Evolutionary conservation across 2,797 vertebrate genomes (phyloP), one percentile per base, ranked within the genome.

Genomic region (Momotus momota): DNA sequence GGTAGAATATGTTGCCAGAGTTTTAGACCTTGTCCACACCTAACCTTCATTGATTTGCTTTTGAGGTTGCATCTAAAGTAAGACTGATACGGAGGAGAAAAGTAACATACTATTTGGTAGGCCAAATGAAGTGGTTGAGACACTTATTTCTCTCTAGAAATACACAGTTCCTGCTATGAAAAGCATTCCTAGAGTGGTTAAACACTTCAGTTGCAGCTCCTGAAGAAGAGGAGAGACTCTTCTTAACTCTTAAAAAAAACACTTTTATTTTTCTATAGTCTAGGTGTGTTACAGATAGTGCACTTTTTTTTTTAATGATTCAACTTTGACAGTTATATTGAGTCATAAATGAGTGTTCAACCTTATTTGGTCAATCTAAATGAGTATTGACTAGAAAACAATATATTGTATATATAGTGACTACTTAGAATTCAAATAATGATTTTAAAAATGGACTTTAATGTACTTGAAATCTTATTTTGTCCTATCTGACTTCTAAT

Each of bases 1-100:
- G 66, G 62, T 84, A 87, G 72, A 78, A n/a, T 65, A 61, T 16
- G 6, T 96, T 84, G 81, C 79, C 92, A 92, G 84, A 96, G 81
- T 90, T 77, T 77, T 87, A 84, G 73, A 93, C 49, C 61, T 93
- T 92, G 54, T 86, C 84, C 90, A 75, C 12, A 29, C 46, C 40
- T 81, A 71, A 95, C 91, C 62, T 95, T 90, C 88, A 86, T 43
- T 86, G 81, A 75, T 70, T 93, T 90, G 94, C 79, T 96, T 93
- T 92, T 80, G 81, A 88, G 55, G 55, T 75, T 91, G 51, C 73
- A 72, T 81, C 85, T 72, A 22, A 81, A 90, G 41, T 93, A 86
- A 93, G 90, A 81, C 72, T 95, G 91, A 81, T 41, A 61, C 22
- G 54, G 71, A 90, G 66, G 88, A 72, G 79, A 67, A 88, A 88